Conservation (phyloP, 1,140 invertebrate species). For the Drosophila kurseongensis region DNA sequence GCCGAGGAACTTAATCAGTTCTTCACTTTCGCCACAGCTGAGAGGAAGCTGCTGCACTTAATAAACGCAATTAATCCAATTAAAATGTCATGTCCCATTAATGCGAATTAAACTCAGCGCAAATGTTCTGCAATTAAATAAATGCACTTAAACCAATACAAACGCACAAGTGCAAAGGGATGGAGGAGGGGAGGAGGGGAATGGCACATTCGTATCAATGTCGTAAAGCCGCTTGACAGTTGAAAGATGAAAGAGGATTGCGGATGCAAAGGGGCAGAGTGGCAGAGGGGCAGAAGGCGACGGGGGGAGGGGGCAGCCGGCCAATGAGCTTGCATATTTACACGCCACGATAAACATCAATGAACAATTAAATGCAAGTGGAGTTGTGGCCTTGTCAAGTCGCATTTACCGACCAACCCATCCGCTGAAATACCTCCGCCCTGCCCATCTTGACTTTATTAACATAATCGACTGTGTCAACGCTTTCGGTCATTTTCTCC, state of each 20-base stretch:
- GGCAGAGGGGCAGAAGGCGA: not conserved
- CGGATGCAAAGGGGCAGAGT: not conserved
- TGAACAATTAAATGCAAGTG: constrained; percentile 71
- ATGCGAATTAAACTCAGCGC: constrained; percentile 67
- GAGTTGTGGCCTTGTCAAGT: constrained; percentile 32
- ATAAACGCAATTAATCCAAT: constrained; percentile 82
- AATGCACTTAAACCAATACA: constrained; percentile 73
- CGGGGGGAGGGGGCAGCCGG: not conserved
- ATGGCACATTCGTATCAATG: constrained; percentile 14
- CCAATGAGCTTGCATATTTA: constrained; percentile 60
- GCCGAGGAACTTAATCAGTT: constrained; percentile 35
- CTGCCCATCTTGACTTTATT: constrained; percentile 50
- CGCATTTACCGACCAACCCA: not conserved
- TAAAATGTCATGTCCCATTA: constrained; percentile 82
- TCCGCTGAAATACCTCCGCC: not conserved
- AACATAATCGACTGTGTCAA: constrained; percentile 78
- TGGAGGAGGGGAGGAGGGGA: constrained; percentile 4
- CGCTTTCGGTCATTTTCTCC: constrained; percentile 46
- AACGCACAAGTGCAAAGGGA: not conserved
- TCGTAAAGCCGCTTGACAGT: constrained; percentile 39
- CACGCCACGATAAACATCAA: constrained; percentile 66
- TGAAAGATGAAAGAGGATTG: constrained; percentile 28
- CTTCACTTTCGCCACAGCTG: constrained; percentile 38
- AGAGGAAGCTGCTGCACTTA: constrained; percentile 51
- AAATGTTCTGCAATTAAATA: constrained; percentile 80